Percentiles rank a stretch among this genome's conserved stretches.
phyloP scores from a whole-genome alignment of 1,140 invertebrate genomes.

The Agrilus planipennis region DNA sequence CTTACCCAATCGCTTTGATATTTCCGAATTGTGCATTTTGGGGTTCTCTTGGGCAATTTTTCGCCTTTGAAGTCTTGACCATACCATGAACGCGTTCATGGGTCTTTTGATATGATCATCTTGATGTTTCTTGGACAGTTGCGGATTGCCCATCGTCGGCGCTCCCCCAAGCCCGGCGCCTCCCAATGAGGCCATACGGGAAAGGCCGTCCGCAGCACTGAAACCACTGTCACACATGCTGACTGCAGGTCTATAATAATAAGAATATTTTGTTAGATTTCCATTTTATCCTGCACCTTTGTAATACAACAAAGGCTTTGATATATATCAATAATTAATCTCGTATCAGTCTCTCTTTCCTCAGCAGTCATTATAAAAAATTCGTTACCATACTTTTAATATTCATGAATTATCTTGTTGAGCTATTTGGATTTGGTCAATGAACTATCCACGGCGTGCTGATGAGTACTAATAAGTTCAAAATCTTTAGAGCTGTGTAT shows the following conservation, averaged over 20 bases:
- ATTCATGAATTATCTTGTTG: too few species aligned
- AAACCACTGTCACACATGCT: constrained; percentile 33
- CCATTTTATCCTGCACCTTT: too few species aligned
- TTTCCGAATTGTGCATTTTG: constrained; percentile 98
- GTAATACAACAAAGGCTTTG: too few species aligned
- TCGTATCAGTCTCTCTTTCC: too few species aligned
- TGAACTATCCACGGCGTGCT: too few species aligned
- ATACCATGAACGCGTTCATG: constrained; percentile 86
- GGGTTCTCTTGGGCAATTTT: constrained; percentile 96
- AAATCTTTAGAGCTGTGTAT: too few species aligned
- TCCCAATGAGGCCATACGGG: constrained; percentile 32
- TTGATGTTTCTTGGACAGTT: constrained; percentile 33
- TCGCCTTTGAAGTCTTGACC: constrained; percentile 71
- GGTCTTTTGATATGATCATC: constrained; percentile 73
- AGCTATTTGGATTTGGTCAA: too few species aligned
- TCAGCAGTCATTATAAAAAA: too few species aligned
- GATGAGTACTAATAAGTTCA: too few species aligned
- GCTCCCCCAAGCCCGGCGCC: constrained; percentile 27
- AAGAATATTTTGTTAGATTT: too few species aligned
- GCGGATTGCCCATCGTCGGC: constrained; percentile 20
- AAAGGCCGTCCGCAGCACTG: constrained; percentile 32
- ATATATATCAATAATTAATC: too few species aligned
- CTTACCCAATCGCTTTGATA: constrained; percentile 85
- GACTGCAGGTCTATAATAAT: constrained; percentile 25
- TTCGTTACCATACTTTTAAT: too few species aligned